A percentile compares a stretch with the other conserved stretches of the same genome.
Evolutionary conservation across 2,888 invertebrate species (phyloP).

Genomic region (Perdita meconis): DNA sequence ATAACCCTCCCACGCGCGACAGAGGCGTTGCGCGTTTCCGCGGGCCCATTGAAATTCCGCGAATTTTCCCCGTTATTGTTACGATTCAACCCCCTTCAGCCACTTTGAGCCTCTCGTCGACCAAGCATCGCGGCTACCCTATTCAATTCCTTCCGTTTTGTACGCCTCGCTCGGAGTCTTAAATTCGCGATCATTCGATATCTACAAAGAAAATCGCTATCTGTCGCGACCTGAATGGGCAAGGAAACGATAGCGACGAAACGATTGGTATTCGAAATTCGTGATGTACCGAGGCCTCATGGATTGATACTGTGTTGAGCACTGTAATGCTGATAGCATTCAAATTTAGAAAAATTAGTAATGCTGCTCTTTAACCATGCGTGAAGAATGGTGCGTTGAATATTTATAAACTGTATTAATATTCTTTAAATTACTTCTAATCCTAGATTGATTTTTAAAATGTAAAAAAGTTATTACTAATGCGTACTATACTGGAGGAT

Average conservation of each 20-base stretch:
- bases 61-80: slow-evolving; percentile 26
- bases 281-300: not conserved
- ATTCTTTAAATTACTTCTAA: too few relatives aligned
- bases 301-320: not conserved
- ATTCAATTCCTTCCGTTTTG: not conserved
- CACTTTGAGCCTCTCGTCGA: not conserved
- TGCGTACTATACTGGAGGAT: too few relatives aligned
- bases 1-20: slow-evolving; percentile 25
- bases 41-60: slow-evolving; percentile 32
- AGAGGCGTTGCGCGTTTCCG: slow-evolving; percentile 16
- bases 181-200: not conserved
- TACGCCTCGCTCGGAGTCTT: not conserved
- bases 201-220: not conserved
- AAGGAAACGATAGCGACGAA: not conserved
- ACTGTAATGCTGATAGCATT: not conserved
- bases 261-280: not conserved
- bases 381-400: too few relatives aligned
- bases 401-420: too few relatives aligned
- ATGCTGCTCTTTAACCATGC: not conserved
- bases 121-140: not conserved
- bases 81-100: slow-evolving; percentile 3
- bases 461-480: too few relatives aligned
- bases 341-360: not conserved
- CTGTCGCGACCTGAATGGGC: not conserved
- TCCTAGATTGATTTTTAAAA: too few relatives aligned